Conservation (phyloP, 2,113 vertebrate species). For the Aegotheles bennettii region DNA sequence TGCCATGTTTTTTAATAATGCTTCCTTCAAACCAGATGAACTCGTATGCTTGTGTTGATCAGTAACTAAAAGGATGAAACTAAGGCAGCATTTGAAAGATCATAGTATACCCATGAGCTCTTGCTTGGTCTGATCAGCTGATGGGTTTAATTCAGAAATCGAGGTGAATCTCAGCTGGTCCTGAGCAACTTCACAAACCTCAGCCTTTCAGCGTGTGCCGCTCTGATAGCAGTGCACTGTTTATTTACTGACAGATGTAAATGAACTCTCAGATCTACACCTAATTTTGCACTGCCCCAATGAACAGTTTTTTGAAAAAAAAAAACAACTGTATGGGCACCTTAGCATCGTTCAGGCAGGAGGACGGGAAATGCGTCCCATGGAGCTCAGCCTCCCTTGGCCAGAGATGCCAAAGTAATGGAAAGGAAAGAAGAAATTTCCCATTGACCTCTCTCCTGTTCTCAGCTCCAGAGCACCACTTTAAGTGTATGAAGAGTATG, state of each 20-base stretch:
- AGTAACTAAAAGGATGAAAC: background rate
- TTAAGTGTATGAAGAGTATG: no score
- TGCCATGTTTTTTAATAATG: background rate
- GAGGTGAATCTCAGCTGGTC: slow-evolving; percentile 1
- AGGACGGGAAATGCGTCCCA: background rate
- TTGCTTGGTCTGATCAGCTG: background rate
- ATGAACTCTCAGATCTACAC: background rate
- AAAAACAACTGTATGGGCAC: background rate
- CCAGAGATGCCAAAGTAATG: background rate
- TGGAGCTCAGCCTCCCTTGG: background rate
- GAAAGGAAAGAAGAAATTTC: background rate
- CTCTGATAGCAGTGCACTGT: background rate
- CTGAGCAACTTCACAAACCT: background rate
- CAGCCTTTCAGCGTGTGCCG: background rate
- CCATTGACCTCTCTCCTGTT: background rate
- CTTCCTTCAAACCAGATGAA: background rate
- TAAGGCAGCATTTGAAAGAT: background rate
- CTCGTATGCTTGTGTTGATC: background rate
- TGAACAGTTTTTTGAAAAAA: background rate
- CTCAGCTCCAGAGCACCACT: background rate
- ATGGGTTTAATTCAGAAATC: slow-evolving; percentile 25
- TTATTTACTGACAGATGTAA: slow-evolving; percentile 19
- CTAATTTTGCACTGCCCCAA: background rate
- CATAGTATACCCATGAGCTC: background rate
- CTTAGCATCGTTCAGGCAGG: background rate